Evolutionary conservation across 2,113 vertebrate genomes (phyloP).

Genomic region (Microcebus griseorufus): DNA sequence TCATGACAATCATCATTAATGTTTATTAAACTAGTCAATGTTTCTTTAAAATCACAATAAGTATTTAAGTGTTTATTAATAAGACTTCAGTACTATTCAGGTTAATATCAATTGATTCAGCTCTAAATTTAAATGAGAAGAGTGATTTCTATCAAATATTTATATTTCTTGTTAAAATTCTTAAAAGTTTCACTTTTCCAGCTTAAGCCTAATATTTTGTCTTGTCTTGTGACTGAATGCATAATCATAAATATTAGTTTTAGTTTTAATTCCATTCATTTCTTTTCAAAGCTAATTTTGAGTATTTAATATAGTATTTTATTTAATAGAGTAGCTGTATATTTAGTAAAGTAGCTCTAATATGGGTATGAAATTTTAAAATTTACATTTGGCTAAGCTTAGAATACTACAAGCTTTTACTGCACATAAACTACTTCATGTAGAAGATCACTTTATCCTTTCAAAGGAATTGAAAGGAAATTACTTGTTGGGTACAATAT

Average conservation of each 20-base stretch:
- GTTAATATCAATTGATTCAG: not conserved
- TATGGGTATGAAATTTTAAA: not conserved
- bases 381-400: not conserved
- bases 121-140: not conserved
- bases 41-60: conserved; percentile 17
- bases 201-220: not conserved
- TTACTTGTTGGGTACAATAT: no score
- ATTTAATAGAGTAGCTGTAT: not conserved
- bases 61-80: not conserved
- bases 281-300: not conserved
- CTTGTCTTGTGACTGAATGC: not conserved
- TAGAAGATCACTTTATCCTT: not conserved
- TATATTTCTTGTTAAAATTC: not conserved
- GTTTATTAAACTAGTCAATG: not conserved
- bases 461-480: not conserved
- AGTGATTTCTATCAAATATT: not conserved
- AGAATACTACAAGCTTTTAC: not conserved
- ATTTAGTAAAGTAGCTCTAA: not conserved
- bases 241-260: not conserved
- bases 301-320: not conserved
- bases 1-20: not conserved
- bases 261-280: not conserved
- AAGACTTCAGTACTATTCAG: not conserved
- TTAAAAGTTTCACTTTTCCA: not conserved
- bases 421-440: not conserved